A percentile compares a stretch with the other conserved stretches of the same genome.
These are phyloP conservation scores for Ooceraea biroi DNA, from an alignment of 1,140 invertebrate genomes.

Conservation along the genomic window DNA sequence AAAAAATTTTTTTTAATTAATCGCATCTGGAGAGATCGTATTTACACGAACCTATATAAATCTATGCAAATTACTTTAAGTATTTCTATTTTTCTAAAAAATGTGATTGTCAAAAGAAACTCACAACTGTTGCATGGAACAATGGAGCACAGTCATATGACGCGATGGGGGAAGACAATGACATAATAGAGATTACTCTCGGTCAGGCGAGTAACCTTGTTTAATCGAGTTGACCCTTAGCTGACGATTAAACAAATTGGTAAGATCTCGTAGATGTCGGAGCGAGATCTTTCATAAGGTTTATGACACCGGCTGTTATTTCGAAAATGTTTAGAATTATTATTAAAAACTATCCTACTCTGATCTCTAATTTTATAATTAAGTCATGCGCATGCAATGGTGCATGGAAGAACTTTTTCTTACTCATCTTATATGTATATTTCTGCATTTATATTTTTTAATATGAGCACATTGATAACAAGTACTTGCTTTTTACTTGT, in stretches of 20 bases:
- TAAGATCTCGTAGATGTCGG: slow-evolving; percentile 59
- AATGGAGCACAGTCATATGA: neutral
- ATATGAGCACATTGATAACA: too few species aligned
- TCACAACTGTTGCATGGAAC: neutral
- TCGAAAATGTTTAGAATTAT: neutral
- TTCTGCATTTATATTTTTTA: too few species aligned
- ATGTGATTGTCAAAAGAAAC: slow-evolving; percentile 8
- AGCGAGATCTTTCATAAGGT: slow-evolving; percentile 41
- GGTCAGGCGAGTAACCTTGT: slow-evolving; percentile 56
- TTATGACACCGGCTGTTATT: slow-evolving; percentile 6
- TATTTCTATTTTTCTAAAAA: neutral
- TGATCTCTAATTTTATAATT: neutral
- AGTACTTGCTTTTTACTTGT: too few species aligned
- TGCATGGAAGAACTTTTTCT: too few species aligned
- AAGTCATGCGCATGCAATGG: neutral
- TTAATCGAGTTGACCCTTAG: slow-evolving; percentile 75
- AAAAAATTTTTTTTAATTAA: neutral
- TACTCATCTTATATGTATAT: too few species aligned
- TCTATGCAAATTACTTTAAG: neutral
- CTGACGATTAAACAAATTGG: slow-evolving; percentile 72
- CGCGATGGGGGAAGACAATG: slow-evolving; percentile 11
- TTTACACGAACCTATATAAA: neutral
- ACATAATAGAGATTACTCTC: slow-evolving; percentile 58
- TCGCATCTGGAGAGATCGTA: too few species aligned
- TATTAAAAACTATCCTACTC: neutral